These are phyloP conservation scores for Altica lythri DNA, from an alignment of 2,888 invertebrate species.

Conservation along the genomic window DNA sequence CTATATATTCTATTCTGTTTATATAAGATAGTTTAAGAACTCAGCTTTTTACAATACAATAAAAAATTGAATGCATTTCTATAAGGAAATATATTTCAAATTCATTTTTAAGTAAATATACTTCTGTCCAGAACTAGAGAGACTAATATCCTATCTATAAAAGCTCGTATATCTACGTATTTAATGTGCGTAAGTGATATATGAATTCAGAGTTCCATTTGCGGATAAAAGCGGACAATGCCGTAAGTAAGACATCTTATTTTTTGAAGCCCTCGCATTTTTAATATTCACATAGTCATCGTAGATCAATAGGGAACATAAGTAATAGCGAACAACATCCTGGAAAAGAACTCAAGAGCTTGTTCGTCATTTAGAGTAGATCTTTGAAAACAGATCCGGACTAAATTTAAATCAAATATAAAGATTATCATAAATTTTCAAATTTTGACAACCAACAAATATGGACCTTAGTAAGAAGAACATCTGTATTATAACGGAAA, in stretches of 20 bases:
- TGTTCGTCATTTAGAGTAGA: constrained; percentile 52
- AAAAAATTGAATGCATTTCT: too few relatives aligned
- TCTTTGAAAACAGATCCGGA: constrained; percentile 38
- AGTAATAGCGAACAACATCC: constrained; percentile 48
- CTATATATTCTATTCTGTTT: too few relatives aligned
- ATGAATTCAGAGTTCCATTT: constrained; percentile 31
- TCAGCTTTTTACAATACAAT: too few relatives aligned
- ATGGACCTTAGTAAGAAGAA: too few relatives aligned
- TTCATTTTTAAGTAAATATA: too few relatives aligned
- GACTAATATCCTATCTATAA: constrained; percentile 14
- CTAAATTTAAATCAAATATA: too few relatives aligned
- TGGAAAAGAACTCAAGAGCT: constrained; percentile 47
- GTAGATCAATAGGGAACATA: constrained; percentile 47
- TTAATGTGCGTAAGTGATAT: constrained; percentile 31
- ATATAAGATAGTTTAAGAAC: too few relatives aligned
- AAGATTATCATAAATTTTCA: too few relatives aligned
- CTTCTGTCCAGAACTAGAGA: constrained; percentile 1
- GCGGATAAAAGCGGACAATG: constrained; percentile 29
- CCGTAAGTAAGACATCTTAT: constrained; percentile 36
- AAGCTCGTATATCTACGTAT: constrained; percentile 16
- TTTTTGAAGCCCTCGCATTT: constrained; percentile 37
- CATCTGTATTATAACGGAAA: too few relatives aligned
- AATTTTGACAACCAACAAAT: too few relatives aligned
- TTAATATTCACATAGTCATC: constrained; percentile 47
- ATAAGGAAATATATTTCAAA: too few relatives aligned